These are phyloP conservation scores for Anableps anableps DNA, from an alignment of 2,797 vertebrate genomes.

Conservation along the genomic window DNA sequence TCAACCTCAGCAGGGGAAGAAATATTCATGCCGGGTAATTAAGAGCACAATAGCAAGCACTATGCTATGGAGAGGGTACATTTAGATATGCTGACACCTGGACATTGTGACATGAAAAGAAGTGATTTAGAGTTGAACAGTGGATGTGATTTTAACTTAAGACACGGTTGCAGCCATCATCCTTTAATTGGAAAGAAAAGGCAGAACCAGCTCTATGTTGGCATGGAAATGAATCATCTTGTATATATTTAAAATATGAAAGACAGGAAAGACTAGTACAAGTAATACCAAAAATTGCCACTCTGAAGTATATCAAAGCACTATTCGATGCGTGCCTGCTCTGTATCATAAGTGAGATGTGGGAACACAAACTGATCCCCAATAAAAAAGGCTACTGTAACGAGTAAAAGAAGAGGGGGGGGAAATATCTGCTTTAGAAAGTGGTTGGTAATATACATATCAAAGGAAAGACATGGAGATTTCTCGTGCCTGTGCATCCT, in stretches of 20 bases:
- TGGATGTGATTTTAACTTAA: conserved; percentile 28
- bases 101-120: conserved; percentile 36
- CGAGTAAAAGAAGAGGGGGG: conserved; percentile 71
- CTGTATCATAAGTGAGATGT: conserved; percentile 63
- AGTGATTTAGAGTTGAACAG: conserved; percentile 30
- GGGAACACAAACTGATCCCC: conserved; percentile 79
- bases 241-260: conserved; percentile 70
- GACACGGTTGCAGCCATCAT: conserved; percentile 42
- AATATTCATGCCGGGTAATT: conserved; percentile 75
- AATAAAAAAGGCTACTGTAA: conserved; percentile 74
- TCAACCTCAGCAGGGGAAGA: conserved; percentile 69
- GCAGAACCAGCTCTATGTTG: conserved; percentile 39
- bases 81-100: conserved; percentile 50
- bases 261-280: conserved; percentile 64
- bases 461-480: conserved; percentile 82
- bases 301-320: conserved; percentile 80
- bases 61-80: conserved; percentile 48
- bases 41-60: conserved; percentile 56
- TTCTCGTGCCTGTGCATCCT: conserved; percentile 73
- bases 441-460: conserved; percentile 84
- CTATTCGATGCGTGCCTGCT: conserved; percentile 68
- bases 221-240: conserved; percentile 63
- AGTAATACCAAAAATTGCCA: conserved; percentile 69
- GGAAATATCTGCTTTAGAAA: conserved; percentile 80
- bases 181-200: conserved; percentile 15